A percentile compares a stretch with the other conserved stretches of the same genome.
These are phyloP conservation scores for Diphyllodes magnificus DNA, from an alignment of 2,113 vertebrate genomes.

Conservation along the genomic window DNA sequence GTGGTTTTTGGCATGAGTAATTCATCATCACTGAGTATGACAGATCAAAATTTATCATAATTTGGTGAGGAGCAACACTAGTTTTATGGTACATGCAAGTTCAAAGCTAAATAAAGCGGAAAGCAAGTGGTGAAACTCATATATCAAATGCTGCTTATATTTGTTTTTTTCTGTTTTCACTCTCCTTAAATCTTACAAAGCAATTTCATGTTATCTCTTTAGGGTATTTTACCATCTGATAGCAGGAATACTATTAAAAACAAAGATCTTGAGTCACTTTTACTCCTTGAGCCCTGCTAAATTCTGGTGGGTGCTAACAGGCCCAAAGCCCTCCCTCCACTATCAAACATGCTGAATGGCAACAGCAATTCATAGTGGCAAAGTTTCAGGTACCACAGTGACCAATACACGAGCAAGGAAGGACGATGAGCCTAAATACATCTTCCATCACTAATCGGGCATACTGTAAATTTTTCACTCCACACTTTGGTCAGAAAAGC, in stretches of 20 bases:
- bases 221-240: background rate
- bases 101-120: background rate
- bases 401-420: background rate
- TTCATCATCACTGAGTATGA: background rate
- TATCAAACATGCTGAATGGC: background rate
- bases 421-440: accelerated
- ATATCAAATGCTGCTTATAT: background rate
- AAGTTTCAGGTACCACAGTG: background rate
- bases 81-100: background rate
- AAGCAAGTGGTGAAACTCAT: background rate
- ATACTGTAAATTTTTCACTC: background rate
- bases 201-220: background rate
- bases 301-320: background rate
- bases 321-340: background rate
- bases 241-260: background rate
- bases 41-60: background rate
- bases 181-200: background rate
- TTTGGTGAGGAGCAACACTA: background rate
- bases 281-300: background rate
- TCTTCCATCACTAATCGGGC: accelerated
- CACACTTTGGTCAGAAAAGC: background rate
- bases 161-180: background rate
- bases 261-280: background rate
- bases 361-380: background rate
- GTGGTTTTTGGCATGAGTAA: background rate